Percentiles rank a stretch among this genome's conserved stretches.
Evolutionary conservation across 1,140 invertebrate genomes (phyloP).

Genomic region (Cydia strobilella): DNA sequence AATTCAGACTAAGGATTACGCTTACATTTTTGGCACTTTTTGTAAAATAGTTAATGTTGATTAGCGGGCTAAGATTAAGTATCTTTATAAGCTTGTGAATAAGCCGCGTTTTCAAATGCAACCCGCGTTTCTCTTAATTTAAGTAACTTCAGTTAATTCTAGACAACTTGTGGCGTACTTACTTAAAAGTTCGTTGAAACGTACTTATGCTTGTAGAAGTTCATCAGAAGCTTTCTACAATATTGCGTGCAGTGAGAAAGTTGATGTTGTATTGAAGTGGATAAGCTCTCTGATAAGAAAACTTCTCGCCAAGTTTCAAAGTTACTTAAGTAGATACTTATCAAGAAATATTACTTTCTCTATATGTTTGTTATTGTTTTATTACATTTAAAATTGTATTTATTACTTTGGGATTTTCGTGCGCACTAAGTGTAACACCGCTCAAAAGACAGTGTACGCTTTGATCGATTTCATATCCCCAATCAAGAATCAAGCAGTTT

Average conservation of each 20-base stretch:
- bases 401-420: too few relatives aligned
- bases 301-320: not conserved
- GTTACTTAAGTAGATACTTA: conserved; percentile 2
- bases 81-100: conserved; percentile 17
- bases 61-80: conserved; percentile 26
- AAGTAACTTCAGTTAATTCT: conserved; percentile 19
- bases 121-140: conserved; percentile 25
- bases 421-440: too few relatives aligned
- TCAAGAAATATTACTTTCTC: conserved; percentile 12
- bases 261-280: conserved; percentile 14
- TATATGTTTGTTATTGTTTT: not conserved
- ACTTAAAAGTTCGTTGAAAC: conserved; percentile 9
- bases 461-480: too few relatives aligned
- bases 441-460: too few relatives aligned
- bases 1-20: conserved; percentile 30
- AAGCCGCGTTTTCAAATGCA: conserved; percentile 16
- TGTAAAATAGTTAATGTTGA: conserved; percentile 31
- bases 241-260: not conserved
- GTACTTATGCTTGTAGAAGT: not conserved
- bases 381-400: not conserved
- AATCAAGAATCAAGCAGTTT: too few relatives aligned
- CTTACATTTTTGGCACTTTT: conserved; percentile 32
- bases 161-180: conserved; percentile 27
- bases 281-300: conserved; percentile 1
- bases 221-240: not conserved